Base-by-base conservation (phyloP, 1,140 invertebrate genomes). In the Drosophila ogumai region DNA sequence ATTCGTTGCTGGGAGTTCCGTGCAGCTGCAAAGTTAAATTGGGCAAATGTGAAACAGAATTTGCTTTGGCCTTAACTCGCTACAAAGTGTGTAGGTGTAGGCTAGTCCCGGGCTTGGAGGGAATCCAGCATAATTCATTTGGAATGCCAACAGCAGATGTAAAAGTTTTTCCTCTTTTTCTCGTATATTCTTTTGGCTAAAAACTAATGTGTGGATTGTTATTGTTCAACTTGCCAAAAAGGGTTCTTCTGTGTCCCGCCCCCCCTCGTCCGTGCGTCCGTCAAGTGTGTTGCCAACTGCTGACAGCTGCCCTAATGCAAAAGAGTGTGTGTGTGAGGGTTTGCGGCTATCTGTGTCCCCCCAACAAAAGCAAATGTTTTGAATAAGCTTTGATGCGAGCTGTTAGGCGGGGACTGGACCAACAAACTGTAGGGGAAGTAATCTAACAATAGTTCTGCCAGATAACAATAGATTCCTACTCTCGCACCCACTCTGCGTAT, bases 321-420 rank as follows among this genome's bases (percentile, higher is more conserved):
- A 2, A 0, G 12, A 65, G 58, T 22, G 65, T 71, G 25, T 25
- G 47, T 47, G 49, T 15, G 13, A n/a, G 60, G 36, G n/a, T 28
- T 54, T 40, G 63, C 32, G 66, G 66, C 31, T 69, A 54, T 71
- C 71, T 68, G 58, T 60, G 49, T 76, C 63, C 44, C 44, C 71
- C 52, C 58, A 88, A 66, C 85, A 81, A 88, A 86, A 65, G 82
- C 79, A 68, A 82, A 79, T 79, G 58, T 68, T 81, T 44, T 61
- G 58, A 61, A 73, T 79, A 59, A 66, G 54, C 55, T 81, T 56
- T 65, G 36, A 50, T 69, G 66, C 61, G 19, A 47, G 54, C 46
- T 34, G 34, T 22, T 31, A 19, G 15, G 31, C 12, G 3, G 36
- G n/a, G 41, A 19, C 22, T 19, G n/a, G 13, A 46, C 56, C 36